These are phyloP conservation scores for Melanotaenia pygmaea DNA, from an alignment of 2,797 vertebrate genomes.

Conservation along the genomic window DNA sequence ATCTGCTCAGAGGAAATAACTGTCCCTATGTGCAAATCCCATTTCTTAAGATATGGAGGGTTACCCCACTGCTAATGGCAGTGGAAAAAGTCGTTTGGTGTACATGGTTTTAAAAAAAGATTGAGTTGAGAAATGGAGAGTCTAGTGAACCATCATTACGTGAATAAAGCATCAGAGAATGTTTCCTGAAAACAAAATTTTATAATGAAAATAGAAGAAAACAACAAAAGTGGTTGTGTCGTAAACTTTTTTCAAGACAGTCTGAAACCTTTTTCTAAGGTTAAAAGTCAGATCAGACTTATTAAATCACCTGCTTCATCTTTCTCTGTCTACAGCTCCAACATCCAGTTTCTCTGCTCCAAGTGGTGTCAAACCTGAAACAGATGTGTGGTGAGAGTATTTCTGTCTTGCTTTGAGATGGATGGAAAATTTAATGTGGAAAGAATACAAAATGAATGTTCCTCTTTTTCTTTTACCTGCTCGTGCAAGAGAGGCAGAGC, in stretches of 20 bases:
- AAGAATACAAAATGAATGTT: conserved; percentile 37
- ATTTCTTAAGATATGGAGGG: no score
- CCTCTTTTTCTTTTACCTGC: conserved; percentile 40
- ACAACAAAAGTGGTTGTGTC: background rate
- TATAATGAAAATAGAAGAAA: background rate
- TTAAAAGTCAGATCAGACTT: conserved; percentile 1
- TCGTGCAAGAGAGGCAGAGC: conserved; percentile 2
- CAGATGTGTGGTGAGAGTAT: conserved; percentile 53
- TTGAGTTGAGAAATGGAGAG: background rate
- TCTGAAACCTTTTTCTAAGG: background rate
- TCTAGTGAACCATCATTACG: background rate
- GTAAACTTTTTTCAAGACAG: background rate
- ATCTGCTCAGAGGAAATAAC: background rate
- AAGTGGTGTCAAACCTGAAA: conserved; percentile 43
- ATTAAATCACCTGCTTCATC: conserved; percentile 40
- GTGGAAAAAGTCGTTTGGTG: background rate
- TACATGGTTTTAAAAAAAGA: background rate
- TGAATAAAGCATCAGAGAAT: background rate
- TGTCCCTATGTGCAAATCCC: background rate
- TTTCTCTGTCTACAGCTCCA: conserved; percentile 11
- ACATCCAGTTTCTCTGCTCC: conserved; percentile 19
- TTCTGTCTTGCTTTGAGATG: conserved; percentile 46
- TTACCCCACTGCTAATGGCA: no score
- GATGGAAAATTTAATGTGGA: conserved; percentile 50
- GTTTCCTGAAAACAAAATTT: background rate